A percentile compares a stretch with the other conserved stretches of the same genome.
Conservation (phyloP, 2,797 vertebrate species). For the Fratercula arctica region DNA sequence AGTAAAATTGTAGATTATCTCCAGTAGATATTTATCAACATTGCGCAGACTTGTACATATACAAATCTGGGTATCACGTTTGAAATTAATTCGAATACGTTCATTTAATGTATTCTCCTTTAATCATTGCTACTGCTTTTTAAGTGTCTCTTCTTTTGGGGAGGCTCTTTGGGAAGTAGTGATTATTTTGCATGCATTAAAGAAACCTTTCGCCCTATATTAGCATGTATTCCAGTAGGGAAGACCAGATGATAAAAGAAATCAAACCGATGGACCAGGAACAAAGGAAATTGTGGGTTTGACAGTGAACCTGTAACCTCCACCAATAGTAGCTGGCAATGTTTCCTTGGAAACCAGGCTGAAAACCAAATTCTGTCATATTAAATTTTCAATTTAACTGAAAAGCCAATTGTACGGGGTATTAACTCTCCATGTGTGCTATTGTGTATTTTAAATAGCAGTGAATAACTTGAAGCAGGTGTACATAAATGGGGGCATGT, state of each 20-base stretch:
- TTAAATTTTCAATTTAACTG: conserved; percentile 16
- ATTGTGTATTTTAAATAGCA: conserved; percentile 10
- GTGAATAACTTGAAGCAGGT: not conserved
- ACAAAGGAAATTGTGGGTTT: not conserved
- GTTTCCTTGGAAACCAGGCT: conserved; percentile 49
- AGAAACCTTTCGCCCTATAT: not conserved
- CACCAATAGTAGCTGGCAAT: not conserved
- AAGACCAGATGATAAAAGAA: conserved; percentile 8
- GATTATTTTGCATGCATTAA: not conserved
- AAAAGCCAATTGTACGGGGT: not conserved
- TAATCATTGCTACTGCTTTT: not conserved
- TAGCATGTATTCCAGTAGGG: not conserved
- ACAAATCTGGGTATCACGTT: not conserved
- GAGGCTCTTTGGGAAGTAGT: not conserved
- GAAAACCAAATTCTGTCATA: not conserved
- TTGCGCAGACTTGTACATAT: not conserved
- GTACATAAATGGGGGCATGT: not conserved
- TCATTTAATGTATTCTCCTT: not conserved
- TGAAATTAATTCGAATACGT: not conserved
- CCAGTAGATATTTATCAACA: conserved; percentile 35
- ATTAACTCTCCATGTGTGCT: not conserved
- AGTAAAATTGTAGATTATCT: conserved; percentile 14
- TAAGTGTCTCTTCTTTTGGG: not conserved
- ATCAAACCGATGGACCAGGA: not conserved
- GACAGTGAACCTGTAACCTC: conserved; percentile 9